phyloP scores from a whole-genome alignment of 2,888 invertebrate genomes.

The Drosophila atripex region DNA sequence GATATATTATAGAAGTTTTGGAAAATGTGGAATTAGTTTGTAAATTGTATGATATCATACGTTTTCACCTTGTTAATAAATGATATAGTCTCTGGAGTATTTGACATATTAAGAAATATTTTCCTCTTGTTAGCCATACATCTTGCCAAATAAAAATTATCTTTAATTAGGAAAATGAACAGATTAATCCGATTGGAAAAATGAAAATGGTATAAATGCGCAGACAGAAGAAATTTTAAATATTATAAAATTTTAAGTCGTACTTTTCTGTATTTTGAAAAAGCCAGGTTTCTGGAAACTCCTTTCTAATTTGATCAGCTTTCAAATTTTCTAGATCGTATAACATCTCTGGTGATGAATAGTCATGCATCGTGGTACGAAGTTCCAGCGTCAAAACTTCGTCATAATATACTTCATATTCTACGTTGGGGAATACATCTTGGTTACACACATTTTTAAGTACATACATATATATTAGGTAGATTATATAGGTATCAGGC shows the following conservation, averaged over 20 bases:
- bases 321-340: not conserved
- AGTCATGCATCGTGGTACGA: not conserved
- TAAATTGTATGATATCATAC: not conserved
- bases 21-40: not conserved
- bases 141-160: not conserved
- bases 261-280: constrained; percentile 19
- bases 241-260: not conserved
- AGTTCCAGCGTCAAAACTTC: not conserved
- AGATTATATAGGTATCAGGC: too few relatives aligned
- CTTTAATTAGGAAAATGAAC: not conserved
- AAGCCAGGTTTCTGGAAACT: constrained; percentile 58
- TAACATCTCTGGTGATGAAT: not conserved
- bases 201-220: not conserved
- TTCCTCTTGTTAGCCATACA: too few relatives aligned
- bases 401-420: not conserved
- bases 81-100: not conserved
- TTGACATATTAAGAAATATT: too few relatives aligned
- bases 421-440: not conserved
- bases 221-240: not conserved
- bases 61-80: too few relatives aligned
- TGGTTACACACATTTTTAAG: too few relatives aligned
- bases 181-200: not conserved
- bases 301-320: not conserved
- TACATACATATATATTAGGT: too few relatives aligned
- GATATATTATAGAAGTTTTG: not conserved